A percentile compares a stretch with the other conserved stretches of the same genome.
Conservation (phyloP, 2,113 vertebrate species). For the Eurypyga helias region DNA sequence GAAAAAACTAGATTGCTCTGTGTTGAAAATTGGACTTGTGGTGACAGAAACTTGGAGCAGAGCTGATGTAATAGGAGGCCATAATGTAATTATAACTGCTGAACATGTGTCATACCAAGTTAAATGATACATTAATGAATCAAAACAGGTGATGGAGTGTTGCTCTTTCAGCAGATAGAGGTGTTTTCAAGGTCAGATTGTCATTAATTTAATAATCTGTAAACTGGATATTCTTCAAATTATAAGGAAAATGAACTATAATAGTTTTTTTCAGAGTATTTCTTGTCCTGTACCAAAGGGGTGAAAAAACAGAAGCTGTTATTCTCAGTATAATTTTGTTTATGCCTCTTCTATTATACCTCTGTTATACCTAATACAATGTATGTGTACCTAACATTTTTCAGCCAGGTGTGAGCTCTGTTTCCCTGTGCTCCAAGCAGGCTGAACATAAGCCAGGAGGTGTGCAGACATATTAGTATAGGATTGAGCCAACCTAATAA, state of each 20-base stretch:
- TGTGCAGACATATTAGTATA: not conserved
- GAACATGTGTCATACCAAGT: constrained; percentile 83
- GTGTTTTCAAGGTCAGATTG: constrained; percentile 82
- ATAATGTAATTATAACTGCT: constrained; percentile 84
- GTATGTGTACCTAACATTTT: not conserved
- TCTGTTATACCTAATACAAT: not conserved
- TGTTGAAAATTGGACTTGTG: constrained; percentile 82
- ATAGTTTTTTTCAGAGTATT: constrained; percentile 1
- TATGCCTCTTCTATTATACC: not conserved
- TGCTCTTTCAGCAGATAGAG: constrained; percentile 80
- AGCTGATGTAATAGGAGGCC: constrained; percentile 81
- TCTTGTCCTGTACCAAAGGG: constrained; percentile 1
- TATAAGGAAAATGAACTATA: constrained; percentile 67
- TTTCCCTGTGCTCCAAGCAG: not conserved
- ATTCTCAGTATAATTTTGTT: constrained; percentile 44
- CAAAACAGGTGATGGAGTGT: constrained; percentile 83
- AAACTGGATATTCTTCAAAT: constrained; percentile 78
- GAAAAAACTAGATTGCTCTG: constrained; percentile 81
- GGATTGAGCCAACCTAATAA: not conserved
- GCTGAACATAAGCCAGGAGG: not conserved
- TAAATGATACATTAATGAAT: constrained; percentile 85
- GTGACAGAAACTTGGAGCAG: constrained; percentile 83
- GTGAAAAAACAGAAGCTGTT: not conserved
- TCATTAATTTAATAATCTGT: constrained; percentile 82
- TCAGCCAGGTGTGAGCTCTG: not conserved